Evolutionary conservation across 2,797 vertebrate genomes (phyloP).

Genomic region (Pangasius sanitwongsei): DNA sequence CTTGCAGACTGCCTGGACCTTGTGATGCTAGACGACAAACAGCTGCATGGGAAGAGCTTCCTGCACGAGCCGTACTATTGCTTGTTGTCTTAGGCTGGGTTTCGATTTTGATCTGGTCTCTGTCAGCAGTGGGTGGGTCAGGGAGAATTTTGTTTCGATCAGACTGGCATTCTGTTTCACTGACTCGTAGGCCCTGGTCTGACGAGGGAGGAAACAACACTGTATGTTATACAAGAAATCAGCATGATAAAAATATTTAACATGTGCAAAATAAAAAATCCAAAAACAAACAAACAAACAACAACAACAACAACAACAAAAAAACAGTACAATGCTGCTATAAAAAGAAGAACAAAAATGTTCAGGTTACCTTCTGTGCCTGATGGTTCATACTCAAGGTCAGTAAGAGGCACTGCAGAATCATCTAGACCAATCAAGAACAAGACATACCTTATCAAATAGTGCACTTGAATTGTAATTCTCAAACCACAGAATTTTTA

Average conservation of each 20-base stretch:
- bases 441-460: background rate
- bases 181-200: slow-evolving; percentile 23
- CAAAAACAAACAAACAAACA: background rate
- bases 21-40: slow-evolving; percentile 28
- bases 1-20: slow-evolving; percentile 37
- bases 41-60: background rate
- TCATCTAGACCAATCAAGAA: slow-evolving; percentile 60
- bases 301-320: background rate
- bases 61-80: background rate
- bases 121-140: slow-evolving; percentile 10
- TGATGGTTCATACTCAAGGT: slow-evolving; percentile 65
- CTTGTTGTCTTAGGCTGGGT: slow-evolving; percentile 22
- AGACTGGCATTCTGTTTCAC: slow-evolving; percentile 26
- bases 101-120: slow-evolving; percentile 49
- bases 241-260: background rate
- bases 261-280: background rate
- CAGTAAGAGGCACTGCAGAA: slow-evolving; percentile 65
- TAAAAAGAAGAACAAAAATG: background rate
- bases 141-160: slow-evolving; percentile 22
- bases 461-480: background rate
- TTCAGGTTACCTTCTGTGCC: slow-evolving; percentile 68
- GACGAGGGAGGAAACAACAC: slow-evolving; percentile 8
- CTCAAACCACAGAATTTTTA: background rate
- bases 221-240: background rate
- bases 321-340: background rate